These are phyloP conservation scores for Pristionchus fissidentatus DNA, from an alignment of 2,888 invertebrate species.

Conservation along the genomic window DNA sequence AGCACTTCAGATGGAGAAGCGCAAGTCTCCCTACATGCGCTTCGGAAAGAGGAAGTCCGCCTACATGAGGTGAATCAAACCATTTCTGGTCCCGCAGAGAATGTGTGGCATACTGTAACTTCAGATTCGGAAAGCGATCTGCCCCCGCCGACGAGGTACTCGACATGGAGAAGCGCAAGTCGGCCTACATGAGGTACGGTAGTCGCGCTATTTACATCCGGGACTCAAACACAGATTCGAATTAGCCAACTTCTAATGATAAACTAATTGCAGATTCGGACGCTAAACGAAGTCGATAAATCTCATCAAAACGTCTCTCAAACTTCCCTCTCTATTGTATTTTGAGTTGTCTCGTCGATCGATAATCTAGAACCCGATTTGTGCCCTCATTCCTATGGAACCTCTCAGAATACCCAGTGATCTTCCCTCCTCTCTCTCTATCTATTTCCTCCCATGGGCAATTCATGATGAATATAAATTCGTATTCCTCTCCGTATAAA, in stretches of 20 bases:
- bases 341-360: background rate
- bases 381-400: background rate
- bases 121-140: constrained; percentile 67
- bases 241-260: background rate
- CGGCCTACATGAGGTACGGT: constrained; percentile 67
- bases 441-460: background rate
- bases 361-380: background rate
- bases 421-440: background rate
- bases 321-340: background rate
- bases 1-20: constrained; percentile 55
- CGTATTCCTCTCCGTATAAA: constrained; percentile 17
- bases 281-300: background rate
- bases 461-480: background rate
- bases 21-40: constrained; percentile 66
- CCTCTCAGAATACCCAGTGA: constrained; percentile 25
- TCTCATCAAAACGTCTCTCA: background rate
- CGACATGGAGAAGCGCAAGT: constrained; percentile 66
- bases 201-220: background rate
- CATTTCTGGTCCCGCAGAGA: background rate
- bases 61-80: constrained; percentile 59
- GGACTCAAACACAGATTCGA: background rate
- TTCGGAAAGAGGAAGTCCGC: constrained; percentile 71
- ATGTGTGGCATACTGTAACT: constrained; percentile 11
- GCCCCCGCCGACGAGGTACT: constrained; percentile 54
- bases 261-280: constrained; percentile 21